Base-by-base conservation (phyloP, 2,113 vertebrate genomes). In the Pterocles burchelli region DNA sequence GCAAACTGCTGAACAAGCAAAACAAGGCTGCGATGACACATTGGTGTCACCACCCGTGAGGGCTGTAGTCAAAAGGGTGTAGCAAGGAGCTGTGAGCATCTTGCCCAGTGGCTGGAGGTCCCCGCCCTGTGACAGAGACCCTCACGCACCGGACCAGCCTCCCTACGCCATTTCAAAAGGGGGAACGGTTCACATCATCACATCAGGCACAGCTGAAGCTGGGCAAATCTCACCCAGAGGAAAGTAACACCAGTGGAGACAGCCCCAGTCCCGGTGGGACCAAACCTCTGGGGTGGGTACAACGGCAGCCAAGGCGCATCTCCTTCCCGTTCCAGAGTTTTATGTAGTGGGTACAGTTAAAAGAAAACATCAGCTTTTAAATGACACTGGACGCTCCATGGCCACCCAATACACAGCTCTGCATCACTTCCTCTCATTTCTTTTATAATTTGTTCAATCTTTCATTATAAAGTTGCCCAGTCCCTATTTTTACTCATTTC, bases 21-120 rank as follows among this genome's bases (percentile, higher is more conserved):
- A 18, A 48, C 17, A 7, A 0, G 0, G 26, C 43, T 74, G 13
- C 11, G 49, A 24, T 33, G 9, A 34, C 8, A n/a, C 10, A 1
- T 16, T 10, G 15, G 12, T 46, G 46, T 62, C 51, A 13, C 41
- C 41, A 22, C 12, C 33, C 2, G 0, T 0, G 0, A 48, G 43
- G 58, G 45, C 73, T 66, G 33, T 17, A 38, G 45, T 33, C 36
- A 45, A n/a, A 52, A 72, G 19, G 19, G 22, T 2, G 18, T 18
- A 45, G 51, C 8, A n/a, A 29, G 33, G 26, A 46, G 46, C 49
- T 21, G 20, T 0, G 0, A 62, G 41, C 4, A 0, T n/a, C 61
- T 57, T 18, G 13, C 3, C 33, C 20, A 28, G 36, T 1, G 1
- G 28, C 61, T 34, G 33, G 54, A 67, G 22, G 55, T 49, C 31